These are phyloP conservation scores for Carettochelys insculpta DNA, from an alignment of 2,113 vertebrate genomes.

Conservation along the genomic window DNA sequence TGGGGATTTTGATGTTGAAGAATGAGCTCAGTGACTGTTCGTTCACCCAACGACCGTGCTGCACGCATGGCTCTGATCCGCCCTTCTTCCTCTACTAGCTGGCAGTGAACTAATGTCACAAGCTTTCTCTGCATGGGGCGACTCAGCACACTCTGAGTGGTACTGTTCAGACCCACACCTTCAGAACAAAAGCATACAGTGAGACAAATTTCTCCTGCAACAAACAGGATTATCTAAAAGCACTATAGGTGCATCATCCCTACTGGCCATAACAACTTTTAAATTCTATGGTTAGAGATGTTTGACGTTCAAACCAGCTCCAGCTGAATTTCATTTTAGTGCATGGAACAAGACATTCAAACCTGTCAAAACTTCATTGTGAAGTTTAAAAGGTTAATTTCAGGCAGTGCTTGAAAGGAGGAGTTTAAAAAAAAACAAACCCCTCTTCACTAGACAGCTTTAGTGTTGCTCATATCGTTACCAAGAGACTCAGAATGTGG, in stretches of 20 bases:
- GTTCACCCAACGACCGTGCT: conserved; percentile 93
- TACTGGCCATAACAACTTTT: background rate
- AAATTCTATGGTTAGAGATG: background rate
- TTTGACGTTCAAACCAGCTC: background rate
- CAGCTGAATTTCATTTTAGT: background rate
- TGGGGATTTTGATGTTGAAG: conserved; percentile 98
- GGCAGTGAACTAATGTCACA: conserved; percentile 96
- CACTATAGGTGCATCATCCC: background rate
- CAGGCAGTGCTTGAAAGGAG: background rate
- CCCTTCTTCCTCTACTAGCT: conserved; percentile 97
- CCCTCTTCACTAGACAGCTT: fast-evolving
- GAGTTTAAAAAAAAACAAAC: background rate
- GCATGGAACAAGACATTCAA: background rate
- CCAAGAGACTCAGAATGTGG: background rate
- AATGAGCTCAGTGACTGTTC: conserved; percentile 98
- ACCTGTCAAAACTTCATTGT: background rate
- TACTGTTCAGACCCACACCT: conserved; percentile 96
- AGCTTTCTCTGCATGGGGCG: conserved; percentile 98
- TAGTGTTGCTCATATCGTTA: background rate
- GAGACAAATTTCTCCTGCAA: background rate
- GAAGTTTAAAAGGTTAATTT: background rate
- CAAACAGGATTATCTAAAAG: background rate
- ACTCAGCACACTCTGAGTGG: conserved; percentile 94
- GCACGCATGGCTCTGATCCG: conserved; percentile 96
- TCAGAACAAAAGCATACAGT: conserved; percentile 47